Conservation (phyloP, 2,113 vertebrate genomes). For the Elephas maximus region DNA sequence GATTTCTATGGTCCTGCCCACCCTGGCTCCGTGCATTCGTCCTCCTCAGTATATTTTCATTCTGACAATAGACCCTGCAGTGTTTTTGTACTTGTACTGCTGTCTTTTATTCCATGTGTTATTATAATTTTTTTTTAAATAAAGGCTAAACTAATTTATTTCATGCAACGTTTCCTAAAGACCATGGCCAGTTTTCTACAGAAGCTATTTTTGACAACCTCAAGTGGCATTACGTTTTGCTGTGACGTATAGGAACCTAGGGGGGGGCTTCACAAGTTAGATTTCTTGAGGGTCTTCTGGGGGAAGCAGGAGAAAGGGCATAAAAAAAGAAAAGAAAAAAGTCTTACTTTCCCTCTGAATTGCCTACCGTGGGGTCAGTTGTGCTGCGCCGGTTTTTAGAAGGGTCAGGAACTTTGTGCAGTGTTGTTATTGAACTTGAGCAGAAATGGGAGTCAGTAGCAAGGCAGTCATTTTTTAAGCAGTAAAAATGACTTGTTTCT, state of each 20-base stretch:
- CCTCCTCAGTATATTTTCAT: slow-evolving; percentile 69
- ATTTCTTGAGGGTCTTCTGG: slow-evolving; percentile 81
- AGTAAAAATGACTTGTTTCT: slow-evolving; percentile 87
- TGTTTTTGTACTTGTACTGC: slow-evolving; percentile 72
- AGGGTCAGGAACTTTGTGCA: slow-evolving; percentile 85
- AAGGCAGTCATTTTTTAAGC: slow-evolving; percentile 85
- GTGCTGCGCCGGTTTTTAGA: slow-evolving; percentile 85
- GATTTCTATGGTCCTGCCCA: background rate
- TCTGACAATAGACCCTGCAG: slow-evolving; percentile 83
- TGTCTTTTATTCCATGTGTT: slow-evolving; percentile 70
- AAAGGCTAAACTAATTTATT: slow-evolving; percentile 88
- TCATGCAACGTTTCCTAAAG: slow-evolving; percentile 90
- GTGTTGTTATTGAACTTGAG: slow-evolving; percentile 82
- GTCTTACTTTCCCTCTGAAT: background rate
- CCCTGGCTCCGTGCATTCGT: background rate
- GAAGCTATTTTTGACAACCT: slow-evolving; percentile 92
- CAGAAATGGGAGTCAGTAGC: slow-evolving; percentile 79
- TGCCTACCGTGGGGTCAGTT: slow-evolving; percentile 17
- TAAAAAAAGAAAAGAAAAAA: background rate
- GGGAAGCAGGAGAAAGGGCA: slow-evolving; percentile 31
- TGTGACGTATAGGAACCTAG: slow-evolving; percentile 78
- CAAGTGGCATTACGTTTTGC: slow-evolving; percentile 88
- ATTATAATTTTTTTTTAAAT: slow-evolving; percentile 84
- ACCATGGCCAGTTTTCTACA: slow-evolving; percentile 90
- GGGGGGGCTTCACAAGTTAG: slow-evolving; percentile 74